phyloP scores from a whole-genome alignment of 2,113 vertebrate species.

The Helogale parvula region DNA sequence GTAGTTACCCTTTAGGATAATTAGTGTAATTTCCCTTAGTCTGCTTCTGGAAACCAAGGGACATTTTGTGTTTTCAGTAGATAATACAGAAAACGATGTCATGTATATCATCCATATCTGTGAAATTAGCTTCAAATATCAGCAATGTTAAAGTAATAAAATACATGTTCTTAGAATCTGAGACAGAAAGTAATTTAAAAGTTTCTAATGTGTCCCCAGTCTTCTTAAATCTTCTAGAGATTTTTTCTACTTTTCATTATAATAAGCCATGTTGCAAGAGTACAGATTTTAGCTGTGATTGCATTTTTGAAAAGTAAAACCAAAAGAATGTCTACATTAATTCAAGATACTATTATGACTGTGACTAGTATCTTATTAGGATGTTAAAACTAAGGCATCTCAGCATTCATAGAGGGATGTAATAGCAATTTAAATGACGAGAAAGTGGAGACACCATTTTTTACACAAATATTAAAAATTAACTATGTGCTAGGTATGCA shows the following conservation, averaged over 20 bases:
- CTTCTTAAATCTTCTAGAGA: neutral
- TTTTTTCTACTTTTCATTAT: neutral
- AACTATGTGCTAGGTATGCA: neutral
- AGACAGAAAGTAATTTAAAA: constrained; percentile 6
- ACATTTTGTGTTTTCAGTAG: constrained; percentile 18
- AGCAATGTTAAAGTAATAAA: constrained; percentile 30
- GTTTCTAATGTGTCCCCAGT: neutral
- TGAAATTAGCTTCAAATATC: constrained; percentile 22
- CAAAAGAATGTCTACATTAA: neutral
- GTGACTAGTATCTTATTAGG: neutral
- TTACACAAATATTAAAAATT: neutral
- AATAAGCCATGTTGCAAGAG: neutral
- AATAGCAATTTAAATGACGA: neutral
- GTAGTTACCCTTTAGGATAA: neutral
- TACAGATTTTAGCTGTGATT: neutral
- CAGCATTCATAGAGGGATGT: neutral
- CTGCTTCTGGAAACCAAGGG: neutral
- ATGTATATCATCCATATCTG: neutral
- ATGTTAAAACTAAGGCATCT: neutral
- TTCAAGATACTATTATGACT: constrained; percentile 1
- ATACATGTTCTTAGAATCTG: neutral
- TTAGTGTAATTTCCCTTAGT: neutral
- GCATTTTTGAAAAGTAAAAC: constrained; percentile 22
- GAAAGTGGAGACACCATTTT: neutral
- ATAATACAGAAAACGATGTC: neutral